Conservation (phyloP, 2,888 invertebrate species). For the Camptogramma bilineatum region DNA sequence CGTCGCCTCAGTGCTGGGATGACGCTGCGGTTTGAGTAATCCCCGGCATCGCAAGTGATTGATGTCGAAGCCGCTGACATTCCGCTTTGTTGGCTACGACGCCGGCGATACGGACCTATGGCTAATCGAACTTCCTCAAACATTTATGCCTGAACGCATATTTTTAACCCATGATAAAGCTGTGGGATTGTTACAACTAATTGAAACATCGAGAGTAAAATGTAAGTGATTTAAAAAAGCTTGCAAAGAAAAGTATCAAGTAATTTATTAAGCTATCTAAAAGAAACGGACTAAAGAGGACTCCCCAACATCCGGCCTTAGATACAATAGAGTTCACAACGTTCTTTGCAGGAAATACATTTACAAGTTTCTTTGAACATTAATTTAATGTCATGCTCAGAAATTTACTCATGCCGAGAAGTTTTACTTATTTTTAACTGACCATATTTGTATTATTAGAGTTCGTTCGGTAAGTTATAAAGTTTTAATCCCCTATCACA, state of each 20-base stretch:
- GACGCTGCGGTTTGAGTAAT: constrained; percentile 73
- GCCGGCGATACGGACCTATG: constrained; percentile 46
- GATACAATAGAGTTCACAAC: constrained; percentile 49
- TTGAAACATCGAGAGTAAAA: constrained; percentile 13
- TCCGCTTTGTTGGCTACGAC: constrained; percentile 59
- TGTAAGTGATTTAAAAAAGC: constrained; percentile 16
- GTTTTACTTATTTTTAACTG: constrained; percentile 10
- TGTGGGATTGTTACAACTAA: neutral
- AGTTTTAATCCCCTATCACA: constrained; percentile 66
- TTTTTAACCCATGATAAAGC: neutral
- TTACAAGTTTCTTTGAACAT: constrained; percentile 38
- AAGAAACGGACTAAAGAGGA: constrained; percentile 46
- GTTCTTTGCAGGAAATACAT: constrained; percentile 49
- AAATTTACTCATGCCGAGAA: constrained; percentile 31
- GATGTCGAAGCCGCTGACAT: constrained; percentile 73
- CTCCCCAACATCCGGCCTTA: constrained; percentile 42
- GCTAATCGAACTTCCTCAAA: constrained; percentile 45
- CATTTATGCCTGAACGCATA: constrained; percentile 10
- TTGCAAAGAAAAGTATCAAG: constrained; percentile 39
- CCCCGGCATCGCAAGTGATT: constrained; percentile 77
- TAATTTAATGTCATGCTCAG: neutral
- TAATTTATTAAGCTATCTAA: constrained; percentile 50
- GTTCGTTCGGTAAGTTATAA: constrained; percentile 60
- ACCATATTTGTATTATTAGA: constrained; percentile 44
- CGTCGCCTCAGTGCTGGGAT: constrained; percentile 67